phyloP scores from a whole-genome alignment of 2,888 invertebrate species.

The Leptopilina syphax region DNA sequence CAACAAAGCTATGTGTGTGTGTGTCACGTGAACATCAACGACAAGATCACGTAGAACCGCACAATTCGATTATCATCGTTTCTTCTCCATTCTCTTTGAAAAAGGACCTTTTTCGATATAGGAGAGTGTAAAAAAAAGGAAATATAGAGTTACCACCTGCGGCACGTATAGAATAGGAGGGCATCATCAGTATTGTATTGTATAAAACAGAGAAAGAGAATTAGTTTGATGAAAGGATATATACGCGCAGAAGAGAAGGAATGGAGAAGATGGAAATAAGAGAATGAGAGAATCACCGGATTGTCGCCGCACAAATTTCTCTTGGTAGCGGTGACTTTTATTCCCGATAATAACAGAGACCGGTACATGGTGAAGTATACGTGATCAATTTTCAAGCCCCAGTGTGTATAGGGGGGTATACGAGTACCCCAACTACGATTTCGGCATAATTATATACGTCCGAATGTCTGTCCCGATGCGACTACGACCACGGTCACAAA shows the following conservation, averaged over 20 bases:
- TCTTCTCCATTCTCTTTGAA: slow-evolving; percentile 5
- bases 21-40: too few relatives aligned
- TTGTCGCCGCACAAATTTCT: slow-evolving; percentile 72
- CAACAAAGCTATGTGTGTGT: too few relatives aligned
- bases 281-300: slow-evolving; percentile 59
- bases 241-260: neutral
- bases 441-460: slow-evolving; percentile 75
- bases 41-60: slow-evolving; percentile 46
- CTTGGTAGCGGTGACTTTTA: slow-evolving; percentile 76
- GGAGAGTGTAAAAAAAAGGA: slow-evolving; percentile 45
- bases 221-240: slow-evolving; percentile 48
- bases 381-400: slow-evolving; percentile 74
- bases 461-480: slow-evolving; percentile 62
- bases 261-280: slow-evolving; percentile 42
- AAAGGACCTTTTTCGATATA: slow-evolving; percentile 47
- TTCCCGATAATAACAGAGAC: slow-evolving; percentile 76
- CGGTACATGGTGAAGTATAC: slow-evolving; percentile 64
- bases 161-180: slow-evolving; percentile 53
- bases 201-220: slow-evolving; percentile 51
- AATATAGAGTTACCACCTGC: slow-evolving; percentile 52
- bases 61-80: slow-evolving; percentile 62
- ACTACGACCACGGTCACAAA: slow-evolving; percentile 62
- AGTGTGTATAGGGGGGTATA: slow-evolving; percentile 47
- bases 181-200: slow-evolving; percentile 44
- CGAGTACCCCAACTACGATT: slow-evolving; percentile 69